phyloP scores from a whole-genome alignment of 2,113 vertebrate species.

The Conger conger region DNA sequence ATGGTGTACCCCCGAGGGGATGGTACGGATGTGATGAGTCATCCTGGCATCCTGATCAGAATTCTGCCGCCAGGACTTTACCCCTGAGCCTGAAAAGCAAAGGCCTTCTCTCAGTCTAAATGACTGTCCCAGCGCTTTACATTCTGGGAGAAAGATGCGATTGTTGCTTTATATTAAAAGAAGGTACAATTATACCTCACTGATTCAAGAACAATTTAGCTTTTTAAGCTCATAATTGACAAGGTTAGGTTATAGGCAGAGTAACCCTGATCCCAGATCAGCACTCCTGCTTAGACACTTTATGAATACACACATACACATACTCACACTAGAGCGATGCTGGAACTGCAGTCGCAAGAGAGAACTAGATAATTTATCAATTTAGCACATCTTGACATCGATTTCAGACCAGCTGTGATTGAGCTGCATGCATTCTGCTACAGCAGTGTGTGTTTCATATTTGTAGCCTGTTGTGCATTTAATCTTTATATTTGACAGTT shows the following conservation, averaged over 20 bases:
- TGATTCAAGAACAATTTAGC: too few relatives aligned
- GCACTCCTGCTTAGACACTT: too few relatives aligned
- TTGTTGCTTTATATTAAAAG: background rate
- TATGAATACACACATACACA: background rate
- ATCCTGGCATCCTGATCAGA: background rate
- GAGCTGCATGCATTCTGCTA: too few relatives aligned
- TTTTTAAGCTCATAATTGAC: too few relatives aligned
- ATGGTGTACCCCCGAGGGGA: slow-evolving; percentile 4
- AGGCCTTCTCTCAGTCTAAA: slow-evolving; percentile 3
- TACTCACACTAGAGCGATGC: too few relatives aligned
- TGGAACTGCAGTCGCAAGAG: background rate
- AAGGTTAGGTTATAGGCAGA: too few relatives aligned
- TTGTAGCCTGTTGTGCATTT: too few relatives aligned
- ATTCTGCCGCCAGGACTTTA: background rate
- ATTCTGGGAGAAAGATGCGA: background rate
- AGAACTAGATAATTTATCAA: background rate
- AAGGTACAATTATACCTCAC: background rate
- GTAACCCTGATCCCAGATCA: too few relatives aligned
- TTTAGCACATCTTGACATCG: too few relatives aligned
- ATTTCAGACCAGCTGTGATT: too few relatives aligned
- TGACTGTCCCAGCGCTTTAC: background rate
- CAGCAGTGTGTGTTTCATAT: too few relatives aligned
- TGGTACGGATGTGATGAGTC: background rate
- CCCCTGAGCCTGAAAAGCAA: background rate
- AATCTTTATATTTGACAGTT: too few relatives aligned